phyloP scores from a whole-genome alignment of 1,140 invertebrate genomes.

The Drosophila subpulchrella region DNA sequence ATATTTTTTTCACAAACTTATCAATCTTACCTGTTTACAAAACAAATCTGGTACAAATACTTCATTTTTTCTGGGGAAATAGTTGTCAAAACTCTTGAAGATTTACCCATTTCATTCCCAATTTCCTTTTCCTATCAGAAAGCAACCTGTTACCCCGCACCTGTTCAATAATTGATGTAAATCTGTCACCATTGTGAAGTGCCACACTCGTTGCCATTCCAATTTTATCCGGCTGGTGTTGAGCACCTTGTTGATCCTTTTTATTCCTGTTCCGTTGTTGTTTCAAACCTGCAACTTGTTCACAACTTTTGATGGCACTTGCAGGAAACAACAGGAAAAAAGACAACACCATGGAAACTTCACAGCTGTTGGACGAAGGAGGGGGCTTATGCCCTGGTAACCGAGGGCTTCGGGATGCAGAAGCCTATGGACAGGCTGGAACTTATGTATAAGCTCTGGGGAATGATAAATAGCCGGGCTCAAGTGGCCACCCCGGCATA shows the following conservation, averaged over 20 bases:
- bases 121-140: neutral
- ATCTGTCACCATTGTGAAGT: slow-evolving; percentile 66
- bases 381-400: slow-evolving; percentile 6
- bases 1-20: neutral
- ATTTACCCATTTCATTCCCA: neutral
- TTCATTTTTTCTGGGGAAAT: neutral
- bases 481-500: slow-evolving; percentile 38
- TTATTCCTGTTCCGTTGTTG: slow-evolving; percentile 38
- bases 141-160: slow-evolving; percentile 48
- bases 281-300: slow-evolving; percentile 64
- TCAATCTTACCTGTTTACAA: neutral
- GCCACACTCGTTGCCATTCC: slow-evolving; percentile 58
- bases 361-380: slow-evolving; percentile 38
- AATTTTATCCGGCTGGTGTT: slow-evolving; percentile 38
- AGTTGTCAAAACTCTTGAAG: slow-evolving; percentile 22
- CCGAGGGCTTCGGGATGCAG: slow-evolving; percentile 32
- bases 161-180: slow-evolving; percentile 76
- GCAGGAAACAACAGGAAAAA: slow-evolving; percentile 22
- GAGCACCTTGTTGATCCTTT: slow-evolving; percentile 71
- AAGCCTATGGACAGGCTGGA: slow-evolving; percentile 34
- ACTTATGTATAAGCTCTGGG: slow-evolving; percentile 55
- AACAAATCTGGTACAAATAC: neutral
- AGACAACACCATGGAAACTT: slow-evolving; percentile 48
- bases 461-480: slow-evolving; percentile 76
- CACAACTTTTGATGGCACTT: slow-evolving; percentile 59